Conservation (phyloP, 2,797 vertebrate species). For the Labeo calbasu region DNA sequence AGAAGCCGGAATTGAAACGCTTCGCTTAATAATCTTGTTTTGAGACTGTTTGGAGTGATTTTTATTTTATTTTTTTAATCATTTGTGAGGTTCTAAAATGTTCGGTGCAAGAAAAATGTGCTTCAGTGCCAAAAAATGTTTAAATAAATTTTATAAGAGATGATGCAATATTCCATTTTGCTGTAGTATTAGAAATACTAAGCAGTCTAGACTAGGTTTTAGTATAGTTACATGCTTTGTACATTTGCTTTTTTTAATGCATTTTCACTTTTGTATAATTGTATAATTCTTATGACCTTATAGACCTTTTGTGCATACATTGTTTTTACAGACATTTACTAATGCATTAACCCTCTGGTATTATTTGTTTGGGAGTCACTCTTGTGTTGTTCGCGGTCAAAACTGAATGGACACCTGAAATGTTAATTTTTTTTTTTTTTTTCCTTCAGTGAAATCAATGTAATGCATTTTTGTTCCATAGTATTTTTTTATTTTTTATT, state of each 20-base stretch:
- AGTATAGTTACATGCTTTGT: not conserved
- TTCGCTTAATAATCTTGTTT: not conserved
- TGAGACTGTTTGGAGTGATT: not conserved
- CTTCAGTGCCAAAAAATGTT: not conserved
- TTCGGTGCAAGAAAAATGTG: not conserved
- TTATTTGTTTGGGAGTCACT: too few species aligned
- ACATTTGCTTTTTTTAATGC: not conserved
- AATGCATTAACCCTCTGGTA: too few species aligned
- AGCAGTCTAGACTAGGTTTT: not conserved
- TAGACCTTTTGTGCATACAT: not conserved
- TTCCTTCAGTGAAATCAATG: too few species aligned
- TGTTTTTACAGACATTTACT: not conserved
- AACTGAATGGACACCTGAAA: too few species aligned
- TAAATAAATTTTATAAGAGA: not conserved
- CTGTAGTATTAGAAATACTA: not conserved
- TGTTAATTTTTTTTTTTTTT: too few species aligned
- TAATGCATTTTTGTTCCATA: too few species aligned
- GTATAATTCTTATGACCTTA: not conserved
- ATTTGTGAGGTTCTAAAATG: not conserved
- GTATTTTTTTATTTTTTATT: too few species aligned
- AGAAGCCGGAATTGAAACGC: not conserved
- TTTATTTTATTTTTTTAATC: too few species aligned
- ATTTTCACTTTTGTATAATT: not conserved
- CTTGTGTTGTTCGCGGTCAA: too few species aligned
- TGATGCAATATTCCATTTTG: not conserved